Evolutionary conservation across 2,797 vertebrate genomes (phyloP), one percentile per base, ranked within the genome.

Genomic region (Tokudaia tokunoshimensis): DNA sequence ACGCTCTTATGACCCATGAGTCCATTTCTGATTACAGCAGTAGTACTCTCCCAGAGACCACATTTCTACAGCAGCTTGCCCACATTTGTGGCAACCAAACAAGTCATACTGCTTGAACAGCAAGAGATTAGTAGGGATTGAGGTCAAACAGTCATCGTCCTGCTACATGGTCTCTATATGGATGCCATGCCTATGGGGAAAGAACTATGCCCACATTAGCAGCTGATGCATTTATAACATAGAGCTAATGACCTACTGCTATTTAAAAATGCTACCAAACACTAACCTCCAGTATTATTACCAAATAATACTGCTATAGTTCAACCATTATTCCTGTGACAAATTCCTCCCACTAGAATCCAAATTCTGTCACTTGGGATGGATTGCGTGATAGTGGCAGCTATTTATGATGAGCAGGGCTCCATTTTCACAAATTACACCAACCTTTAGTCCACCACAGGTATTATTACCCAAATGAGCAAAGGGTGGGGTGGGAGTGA

Each of bases 251-350:
- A 57, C 75, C 41, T 55, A 14, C 37, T 65, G 50, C 19, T 91
- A 14, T 74, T 95, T 91, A 55, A 67, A 93, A 93, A 88, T 31
- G 41, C 26, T 37, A 41, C 74, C 67, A 65, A 57, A 52, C 44
- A 92, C 84, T 94, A 65, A 13, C 78, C 55, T 81, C 67, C 41
- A 70, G 57, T 47, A n/a, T 93, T 29, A 10, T 90, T 92, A 82
- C 61, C 55, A 75, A 94, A 94, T 75, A 96, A 97, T 94, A 80
- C 70, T 86, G 82, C 96, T 92, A 78, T 89, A 80, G 94, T 96
- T 70, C 70, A 79, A 70, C 88, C 92, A 96, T 93, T 94, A 90
- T 63, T 57, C 57, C 41, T 55, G 76, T 59, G 89, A 50, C 89
- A 96, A 94, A 97, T 82, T 75, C 22, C 91, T 95, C 87, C 91